A percentile compares a stretch with the other conserved stretches of the same genome.
These are phyloP conservation scores for Indri indri DNA, from an alignment of 2,113 vertebrate species.

Conservation along the genomic window DNA sequence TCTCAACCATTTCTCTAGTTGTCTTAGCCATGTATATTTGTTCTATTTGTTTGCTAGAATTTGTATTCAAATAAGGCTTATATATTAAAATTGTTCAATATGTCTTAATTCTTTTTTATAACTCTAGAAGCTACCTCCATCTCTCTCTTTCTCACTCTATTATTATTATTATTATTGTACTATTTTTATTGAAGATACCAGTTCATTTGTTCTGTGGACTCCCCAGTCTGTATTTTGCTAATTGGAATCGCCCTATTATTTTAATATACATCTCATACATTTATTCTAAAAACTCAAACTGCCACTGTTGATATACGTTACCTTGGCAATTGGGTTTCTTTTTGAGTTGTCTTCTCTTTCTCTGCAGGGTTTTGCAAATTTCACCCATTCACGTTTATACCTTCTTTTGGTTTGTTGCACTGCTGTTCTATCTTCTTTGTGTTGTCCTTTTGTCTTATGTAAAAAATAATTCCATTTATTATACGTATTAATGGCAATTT, in stretches of 20 bases:
- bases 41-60: background rate
- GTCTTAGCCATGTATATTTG: background rate
- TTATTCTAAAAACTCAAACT: background rate
- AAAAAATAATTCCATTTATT: conserved; percentile 50
- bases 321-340: conserved; percentile 87
- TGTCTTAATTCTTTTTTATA: conserved; percentile 30
- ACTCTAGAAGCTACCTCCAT: background rate
- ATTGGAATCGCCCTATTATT: background rate
- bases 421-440: conserved; percentile 71
- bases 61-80: background rate
- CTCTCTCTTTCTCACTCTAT: background rate
- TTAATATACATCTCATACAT: background rate
- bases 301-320: conserved; percentile 71
- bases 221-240: background rate
- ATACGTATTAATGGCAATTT: background rate
- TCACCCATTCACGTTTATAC: conserved; percentile 89
- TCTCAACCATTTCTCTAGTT: background rate
- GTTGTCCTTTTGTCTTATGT: conserved; percentile 81
- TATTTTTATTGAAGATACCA: background rate
- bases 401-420: conserved; percentile 80
- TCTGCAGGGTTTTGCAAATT: conserved; percentile 84
- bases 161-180: background rate
- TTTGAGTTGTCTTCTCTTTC: conserved; percentile 87
- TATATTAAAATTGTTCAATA: background rate
- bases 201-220: conserved; percentile 5